Base-by-base conservation (phyloP, 2,888 invertebrate genomes). In the Byasa hedistus region DNA sequence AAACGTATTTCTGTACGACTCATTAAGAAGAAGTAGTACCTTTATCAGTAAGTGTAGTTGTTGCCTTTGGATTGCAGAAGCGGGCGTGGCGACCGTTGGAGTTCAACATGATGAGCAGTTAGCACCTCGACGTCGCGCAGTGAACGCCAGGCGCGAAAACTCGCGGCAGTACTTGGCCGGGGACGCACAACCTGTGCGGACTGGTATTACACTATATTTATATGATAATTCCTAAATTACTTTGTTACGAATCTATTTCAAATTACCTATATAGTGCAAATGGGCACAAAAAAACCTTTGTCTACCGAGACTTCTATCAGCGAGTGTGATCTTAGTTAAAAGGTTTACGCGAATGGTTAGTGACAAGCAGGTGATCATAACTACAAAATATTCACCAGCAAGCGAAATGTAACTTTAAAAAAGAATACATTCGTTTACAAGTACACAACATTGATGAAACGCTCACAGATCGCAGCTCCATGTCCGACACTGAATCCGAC, bases 401-500 rank as follows among this genome's bases (percentile, higher is more conserved):
- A 12, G 12, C 12, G 15, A 39, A 39, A 39, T 2, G 5, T 4
- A 39, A 39, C 2, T 3, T 39, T 39, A 12, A 39, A 1, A 12
- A 39, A 3, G 12, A 39, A 39, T 39, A 39, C 15, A 15, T 39
- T 39, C 0, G 12, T 39, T 39, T 39, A 36, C 8, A 36, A 36
- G 2, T 36, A 12, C 12, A 36, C 12, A 36, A 39, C 15, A 12
- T 39, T 15, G 15, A 15, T 39, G 12, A 39, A 39, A 39, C 3
- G 39, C 2, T 21, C 24, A 17, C 73, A 80, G 86, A 79, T 2
- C 77, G 78, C 69, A 87, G 85, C 69, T 91, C 91, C 0, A 84
- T 86, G 0, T 90, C 91, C 0, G 91, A 91, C 69, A 89, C 90
- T 0, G 91, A 90, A 15, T 88, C 92, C 0, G 93, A 93, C 65